These are phyloP conservation scores for Hylomyscus alleni DNA, from an alignment of 2,797 vertebrate species.

Conservation along the genomic window DNA sequence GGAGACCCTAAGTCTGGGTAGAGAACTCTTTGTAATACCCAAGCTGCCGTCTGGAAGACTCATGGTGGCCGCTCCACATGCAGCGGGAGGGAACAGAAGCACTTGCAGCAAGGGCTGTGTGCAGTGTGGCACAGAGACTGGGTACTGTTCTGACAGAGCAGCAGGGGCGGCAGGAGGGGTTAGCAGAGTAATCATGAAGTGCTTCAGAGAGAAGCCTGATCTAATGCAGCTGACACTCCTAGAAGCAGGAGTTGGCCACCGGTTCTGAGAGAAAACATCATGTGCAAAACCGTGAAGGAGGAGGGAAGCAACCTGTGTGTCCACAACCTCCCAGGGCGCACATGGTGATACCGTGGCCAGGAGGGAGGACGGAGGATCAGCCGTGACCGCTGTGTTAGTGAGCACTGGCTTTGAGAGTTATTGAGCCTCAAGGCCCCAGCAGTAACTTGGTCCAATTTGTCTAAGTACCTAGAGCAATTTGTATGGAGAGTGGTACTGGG, in stretches of 20 bases:
- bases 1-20: background rate
- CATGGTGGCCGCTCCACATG: too few species aligned
- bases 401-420: background rate
- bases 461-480: background rate
- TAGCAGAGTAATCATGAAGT: background rate
- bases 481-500: background rate
- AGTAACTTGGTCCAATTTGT: background rate
- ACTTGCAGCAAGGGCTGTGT: background rate
- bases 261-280: background rate
- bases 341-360: too few species aligned
- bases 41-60: too few species aligned
- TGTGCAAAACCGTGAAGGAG: background rate
- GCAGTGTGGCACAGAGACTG: background rate
- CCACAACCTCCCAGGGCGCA: background rate
- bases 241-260: background rate
- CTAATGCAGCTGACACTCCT: background rate
- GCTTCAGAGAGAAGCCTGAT: background rate
- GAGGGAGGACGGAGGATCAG: background rate
- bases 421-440: background rate
- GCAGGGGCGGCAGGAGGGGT: background rate
- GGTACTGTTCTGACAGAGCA: background rate
- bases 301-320: background rate
- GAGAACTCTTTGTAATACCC: background rate
- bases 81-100: background rate
- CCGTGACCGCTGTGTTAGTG: background rate